phyloP scores from a whole-genome alignment of 2,797 vertebrate species.

The Margarornis squamiger region DNA sequence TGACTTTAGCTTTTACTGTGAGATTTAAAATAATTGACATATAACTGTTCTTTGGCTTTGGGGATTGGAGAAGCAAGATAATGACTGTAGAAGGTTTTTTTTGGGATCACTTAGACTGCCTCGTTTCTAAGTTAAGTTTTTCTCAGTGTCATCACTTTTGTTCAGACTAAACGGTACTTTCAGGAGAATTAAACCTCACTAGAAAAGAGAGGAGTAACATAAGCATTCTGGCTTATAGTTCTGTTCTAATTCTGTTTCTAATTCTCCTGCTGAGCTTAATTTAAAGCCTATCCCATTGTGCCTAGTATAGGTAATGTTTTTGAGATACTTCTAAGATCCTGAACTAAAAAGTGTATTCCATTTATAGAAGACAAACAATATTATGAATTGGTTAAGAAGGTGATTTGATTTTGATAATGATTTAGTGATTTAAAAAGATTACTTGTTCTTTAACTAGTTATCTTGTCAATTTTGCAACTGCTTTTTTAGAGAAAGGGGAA shows the following conservation, averaged over 20 bases:
- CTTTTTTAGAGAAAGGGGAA: not conserved
- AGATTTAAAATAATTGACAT: not conserved
- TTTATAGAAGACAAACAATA: not conserved
- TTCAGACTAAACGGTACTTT: not conserved
- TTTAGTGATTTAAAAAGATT: not conserved
- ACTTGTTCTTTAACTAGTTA: not conserved
- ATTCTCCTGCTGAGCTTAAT: not conserved
- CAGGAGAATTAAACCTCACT: not conserved
- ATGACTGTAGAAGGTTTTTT: not conserved
- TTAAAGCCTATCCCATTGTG: not conserved
- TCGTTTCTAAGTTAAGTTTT: not conserved
- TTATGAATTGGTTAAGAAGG: not conserved
- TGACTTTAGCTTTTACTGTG: constrained; percentile 11
- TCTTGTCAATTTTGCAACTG: not conserved
- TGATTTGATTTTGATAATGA: not conserved
- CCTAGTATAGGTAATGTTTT: not conserved
- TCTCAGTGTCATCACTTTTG: not conserved
- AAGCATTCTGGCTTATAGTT: not conserved
- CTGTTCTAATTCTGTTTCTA: not conserved
- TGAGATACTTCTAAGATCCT: not conserved
- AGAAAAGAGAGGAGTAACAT: not conserved
- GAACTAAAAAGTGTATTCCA: not conserved
- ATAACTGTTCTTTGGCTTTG: not conserved
- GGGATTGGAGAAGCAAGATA: not conserved
- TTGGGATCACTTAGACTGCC: not conserved